A percentile compares a stretch with the other conserved stretches of the same genome.
phyloP scores from a whole-genome alignment of 2,113 vertebrate species.

The Megaptera novaeangliae region DNA sequence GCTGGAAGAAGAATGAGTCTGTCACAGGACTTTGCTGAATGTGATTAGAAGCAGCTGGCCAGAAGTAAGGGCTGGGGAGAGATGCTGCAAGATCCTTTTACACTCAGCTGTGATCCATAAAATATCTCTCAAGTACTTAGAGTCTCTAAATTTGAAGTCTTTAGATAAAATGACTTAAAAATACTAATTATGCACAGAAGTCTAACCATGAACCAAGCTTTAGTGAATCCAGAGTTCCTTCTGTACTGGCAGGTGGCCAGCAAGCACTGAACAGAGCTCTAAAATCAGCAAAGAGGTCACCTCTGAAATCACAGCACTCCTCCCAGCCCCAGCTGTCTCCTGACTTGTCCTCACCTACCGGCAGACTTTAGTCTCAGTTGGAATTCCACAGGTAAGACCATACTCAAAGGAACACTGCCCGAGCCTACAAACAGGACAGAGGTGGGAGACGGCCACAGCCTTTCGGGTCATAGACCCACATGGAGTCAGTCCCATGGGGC shows the following conservation, averaged over 20 bases:
- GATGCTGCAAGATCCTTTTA: constrained; percentile 2
- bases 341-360: background rate
- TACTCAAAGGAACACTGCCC: background rate
- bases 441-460: background rate
- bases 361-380: background rate
- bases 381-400: background rate
- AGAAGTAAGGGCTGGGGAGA: constrained; percentile 27
- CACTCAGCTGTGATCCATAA: constrained; percentile 61
- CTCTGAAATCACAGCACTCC: constrained; percentile 47
- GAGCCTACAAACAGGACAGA: background rate
- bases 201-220: constrained; percentile 57
- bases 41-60: constrained; percentile 51
- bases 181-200: constrained; percentile 65
- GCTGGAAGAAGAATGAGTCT: constrained; percentile 19
- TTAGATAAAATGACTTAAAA: constrained; percentile 71
- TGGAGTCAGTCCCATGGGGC: background rate
- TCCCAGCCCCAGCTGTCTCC: background rate
- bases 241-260: constrained; percentile 44
- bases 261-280: constrained; percentile 1
- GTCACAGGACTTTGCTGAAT: background rate
- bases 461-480: background rate
- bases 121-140: constrained; percentile 37
- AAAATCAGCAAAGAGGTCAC: constrained; percentile 46
- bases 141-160: constrained; percentile 63
- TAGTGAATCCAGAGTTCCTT: constrained; percentile 55